These are phyloP conservation scores for Chlorodrepanis virens DNA, from an alignment of 2,113 vertebrate genomes.

Conservation along the genomic window DNA sequence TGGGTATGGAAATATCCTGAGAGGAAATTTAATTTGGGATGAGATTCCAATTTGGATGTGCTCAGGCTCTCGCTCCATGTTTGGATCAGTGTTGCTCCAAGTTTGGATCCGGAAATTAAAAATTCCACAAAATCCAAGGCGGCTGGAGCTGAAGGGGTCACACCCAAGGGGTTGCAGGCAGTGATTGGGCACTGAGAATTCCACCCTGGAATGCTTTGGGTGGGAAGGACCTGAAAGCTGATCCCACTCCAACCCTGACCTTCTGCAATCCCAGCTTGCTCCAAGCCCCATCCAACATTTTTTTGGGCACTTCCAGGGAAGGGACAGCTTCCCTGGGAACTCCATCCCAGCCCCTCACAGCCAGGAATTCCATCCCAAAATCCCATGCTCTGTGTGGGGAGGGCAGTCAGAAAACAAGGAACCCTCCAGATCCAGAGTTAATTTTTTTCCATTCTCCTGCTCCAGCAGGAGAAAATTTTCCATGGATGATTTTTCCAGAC, in stretches of 20 bases:
- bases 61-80: too few species aligned
- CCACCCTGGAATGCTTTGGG: accelerated
- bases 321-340: not conserved
- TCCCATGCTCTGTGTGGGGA: accelerated
- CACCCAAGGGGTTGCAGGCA: not conserved
- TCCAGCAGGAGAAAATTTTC: not conserved
- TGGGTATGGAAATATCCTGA: accelerated
- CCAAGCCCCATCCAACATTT: not conserved
- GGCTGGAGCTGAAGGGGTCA: accelerated
- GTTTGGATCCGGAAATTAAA: not conserved
- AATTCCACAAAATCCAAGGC: accelerated
- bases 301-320: not conserved
- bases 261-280: accelerated
- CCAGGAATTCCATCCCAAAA: not conserved
- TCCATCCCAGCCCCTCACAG: not conserved
- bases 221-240: not conserved
- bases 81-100: accelerated
- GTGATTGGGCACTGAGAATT: not conserved
- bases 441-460: not conserved
- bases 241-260: not conserved
- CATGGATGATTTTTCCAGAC: not conserved
- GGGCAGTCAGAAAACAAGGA: not conserved
- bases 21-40: accelerated
- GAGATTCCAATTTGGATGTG: not conserved
- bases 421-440: accelerated